Evolutionary conservation across 1,140 invertebrate species (phyloP), one percentile per base, ranked within the genome.

Genomic region (Himalopsyche phryganea): DNA sequence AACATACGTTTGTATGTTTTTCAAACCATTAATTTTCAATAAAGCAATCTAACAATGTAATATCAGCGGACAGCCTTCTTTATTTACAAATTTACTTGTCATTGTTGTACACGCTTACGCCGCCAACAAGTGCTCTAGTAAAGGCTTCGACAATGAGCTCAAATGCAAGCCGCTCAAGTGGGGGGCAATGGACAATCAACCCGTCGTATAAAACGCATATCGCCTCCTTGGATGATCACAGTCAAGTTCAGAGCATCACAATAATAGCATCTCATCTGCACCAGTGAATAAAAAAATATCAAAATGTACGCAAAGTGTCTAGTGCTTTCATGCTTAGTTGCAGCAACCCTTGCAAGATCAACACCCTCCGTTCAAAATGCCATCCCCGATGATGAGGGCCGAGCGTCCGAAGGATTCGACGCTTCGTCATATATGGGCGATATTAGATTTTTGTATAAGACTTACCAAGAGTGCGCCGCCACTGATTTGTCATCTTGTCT

Each of bases 381-480:
- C 64, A 14, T 72, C 35, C 57, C 57, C 13, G 17, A 57, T 19
- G 70, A 73, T 19, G 69, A 75, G 53, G 68, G 65, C 23, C 68
- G 74, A 50, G 72, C 71, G 68, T 68, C 74, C 65, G 73, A 78
- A 20, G 46, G 46, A 19, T 47, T 40, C 10, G 74, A 76, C 63
- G 68, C 65, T 20, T 50, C 50, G 2, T 63, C 61, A 9, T 54
- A 76, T 47, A 61, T 77, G 50, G 72, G 73, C 35, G 74, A 78
- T 50, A 60, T 77, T 9, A 75, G 73, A 65, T 61, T 74, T 46
- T 72, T 75, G 20, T 76, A 77, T 57, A 75, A 77, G 55, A 76
- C 75, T 1, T 90, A 90, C 71, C 87, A 87, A 68, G 87, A 90
- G 59, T 91, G 89, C 73, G 79, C 85, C 18, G 82, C 79, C 3